These are phyloP conservation scores for Brotula barbata DNA, from an alignment of 2,797 vertebrate genomes.

Conservation along the genomic window DNA sequence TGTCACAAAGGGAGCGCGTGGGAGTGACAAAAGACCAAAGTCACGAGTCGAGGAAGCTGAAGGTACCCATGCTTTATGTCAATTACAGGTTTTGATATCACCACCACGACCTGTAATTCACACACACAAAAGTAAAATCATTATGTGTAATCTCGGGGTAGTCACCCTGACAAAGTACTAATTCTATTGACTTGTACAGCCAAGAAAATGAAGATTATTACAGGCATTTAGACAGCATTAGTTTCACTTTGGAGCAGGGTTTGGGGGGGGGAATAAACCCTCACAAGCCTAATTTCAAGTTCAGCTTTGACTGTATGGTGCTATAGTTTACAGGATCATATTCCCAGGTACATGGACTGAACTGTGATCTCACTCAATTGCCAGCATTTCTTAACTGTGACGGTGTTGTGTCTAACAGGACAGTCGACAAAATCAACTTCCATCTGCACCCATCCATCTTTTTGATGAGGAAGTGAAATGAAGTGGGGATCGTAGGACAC, in stretches of 20 bases:
- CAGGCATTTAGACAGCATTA: conserved; percentile 12
- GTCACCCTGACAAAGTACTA: neutral
- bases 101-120: conserved; percentile 55
- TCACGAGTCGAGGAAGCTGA: conserved; percentile 52
- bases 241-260: neutral
- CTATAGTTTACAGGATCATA: conserved; percentile 10
- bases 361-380: neutral
- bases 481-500: neutral
- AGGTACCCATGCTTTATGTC: conserved; percentile 24
- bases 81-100: conserved; percentile 52
- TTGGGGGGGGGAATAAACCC: no score
- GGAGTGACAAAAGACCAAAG: conserved; percentile 48
- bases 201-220: conserved; percentile 44
- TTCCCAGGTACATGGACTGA: conserved; percentile 14
- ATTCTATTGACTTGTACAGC: conserved; percentile 19
- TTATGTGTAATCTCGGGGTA: conserved; percentile 60
- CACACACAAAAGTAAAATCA: conserved; percentile 54
- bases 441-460: conserved; percentile 9
- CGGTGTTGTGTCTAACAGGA: conserved; percentile 9
- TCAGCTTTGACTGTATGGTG: conserved; percentile 17
- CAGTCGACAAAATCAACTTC: conserved; percentile 13
- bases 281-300: conserved; percentile 2
- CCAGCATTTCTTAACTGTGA: conserved; percentile 11
- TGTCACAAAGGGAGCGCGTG: conserved; percentile 41
- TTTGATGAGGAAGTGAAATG: neutral